These are phyloP conservation scores for Epinephelus cyanopodus DNA, from an alignment of 2,113 vertebrate species.

Conservation along the genomic window DNA sequence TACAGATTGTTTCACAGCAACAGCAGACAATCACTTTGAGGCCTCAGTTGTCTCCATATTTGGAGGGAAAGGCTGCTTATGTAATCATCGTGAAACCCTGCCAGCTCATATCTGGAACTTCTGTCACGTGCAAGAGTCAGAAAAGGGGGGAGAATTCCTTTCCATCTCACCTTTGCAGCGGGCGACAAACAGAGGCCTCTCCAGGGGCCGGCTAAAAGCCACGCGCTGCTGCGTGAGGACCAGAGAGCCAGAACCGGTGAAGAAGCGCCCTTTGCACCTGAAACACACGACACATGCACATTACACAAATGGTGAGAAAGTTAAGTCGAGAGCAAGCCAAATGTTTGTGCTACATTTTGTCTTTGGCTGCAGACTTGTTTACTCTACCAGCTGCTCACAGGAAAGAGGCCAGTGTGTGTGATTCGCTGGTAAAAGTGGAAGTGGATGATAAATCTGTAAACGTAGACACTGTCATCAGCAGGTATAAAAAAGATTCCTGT, in stretches of 20 bases:
- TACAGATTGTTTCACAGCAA: constrained; percentile 35
- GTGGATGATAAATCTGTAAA: constrained; percentile 19
- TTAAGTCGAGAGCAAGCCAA: constrained; percentile 45
- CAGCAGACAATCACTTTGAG: constrained; percentile 47
- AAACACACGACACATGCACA: constrained; percentile 60
- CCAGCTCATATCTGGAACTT: constrained; percentile 69
- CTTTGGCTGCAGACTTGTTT: constrained; percentile 51
- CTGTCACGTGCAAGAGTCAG: constrained; percentile 61
- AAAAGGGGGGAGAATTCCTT: constrained; percentile 29
- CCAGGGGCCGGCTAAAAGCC: constrained; percentile 91
- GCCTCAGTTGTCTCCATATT: constrained; percentile 64
- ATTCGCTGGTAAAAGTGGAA: constrained; percentile 12
- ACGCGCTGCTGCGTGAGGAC: constrained; percentile 90
- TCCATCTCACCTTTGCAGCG: constrained; percentile 91
- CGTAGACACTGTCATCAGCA: neutral
- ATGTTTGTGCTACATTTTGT: constrained; percentile 53
- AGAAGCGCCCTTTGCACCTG: constrained; percentile 92
- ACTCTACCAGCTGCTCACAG: constrained; percentile 54
- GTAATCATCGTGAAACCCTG: constrained; percentile 58
- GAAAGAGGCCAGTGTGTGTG: constrained; percentile 30
- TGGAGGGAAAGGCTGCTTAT: constrained; percentile 62
- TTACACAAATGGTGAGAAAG: constrained; percentile 50
- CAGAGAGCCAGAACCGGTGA: constrained; percentile 86
- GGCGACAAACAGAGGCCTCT: constrained; percentile 89
- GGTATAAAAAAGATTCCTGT: neutral